Conservation (phyloP, 1,140 invertebrate species). For the Drosophila prosaltans region DNA sequence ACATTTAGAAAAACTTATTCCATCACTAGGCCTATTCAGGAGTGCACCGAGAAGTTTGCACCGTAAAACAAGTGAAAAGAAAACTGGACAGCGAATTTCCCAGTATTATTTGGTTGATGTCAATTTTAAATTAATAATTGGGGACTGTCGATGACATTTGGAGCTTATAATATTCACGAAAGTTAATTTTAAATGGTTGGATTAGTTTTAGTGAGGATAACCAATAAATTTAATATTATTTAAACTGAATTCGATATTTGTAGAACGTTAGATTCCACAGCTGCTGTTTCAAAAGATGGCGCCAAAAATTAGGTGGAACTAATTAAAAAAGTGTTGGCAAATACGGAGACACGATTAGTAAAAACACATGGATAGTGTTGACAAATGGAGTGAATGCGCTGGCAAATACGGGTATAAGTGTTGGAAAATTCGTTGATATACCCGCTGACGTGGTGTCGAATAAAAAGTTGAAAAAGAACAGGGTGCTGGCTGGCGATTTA, state of each 20-base stretch:
- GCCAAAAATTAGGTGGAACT: not conserved
- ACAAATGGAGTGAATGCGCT: not conserved
- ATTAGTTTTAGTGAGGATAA: not conserved
- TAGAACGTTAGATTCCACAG: too few relatives aligned
- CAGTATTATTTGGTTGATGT: not conserved
- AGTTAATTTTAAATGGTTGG: not conserved
- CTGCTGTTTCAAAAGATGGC: too few relatives aligned
- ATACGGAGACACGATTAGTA: too few relatives aligned
- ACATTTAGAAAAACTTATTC: constrained; percentile 66
- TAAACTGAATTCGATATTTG: too few relatives aligned
- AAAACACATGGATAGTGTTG: not conserved
- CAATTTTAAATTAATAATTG: not conserved
- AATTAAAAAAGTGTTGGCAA: not conserved
- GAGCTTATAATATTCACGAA: not conserved
- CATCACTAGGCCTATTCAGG: constrained; percentile 62
- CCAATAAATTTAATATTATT: not conserved
- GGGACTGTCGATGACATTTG: not conserved
- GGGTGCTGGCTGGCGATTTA: constrained; percentile 64
- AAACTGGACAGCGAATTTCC: not conserved
- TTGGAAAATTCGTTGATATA: constrained; percentile 15
- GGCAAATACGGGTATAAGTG: not conserved
- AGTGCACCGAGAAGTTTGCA: constrained; percentile 73
- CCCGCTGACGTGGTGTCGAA: constrained; percentile 65
- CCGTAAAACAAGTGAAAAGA: constrained; percentile 3
- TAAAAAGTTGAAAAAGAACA: constrained; percentile 33